These are phyloP conservation scores for Hippocampus barbouri DNA, from an alignment of 2,113 vertebrate genomes.

Conservation along the genomic window DNA sequence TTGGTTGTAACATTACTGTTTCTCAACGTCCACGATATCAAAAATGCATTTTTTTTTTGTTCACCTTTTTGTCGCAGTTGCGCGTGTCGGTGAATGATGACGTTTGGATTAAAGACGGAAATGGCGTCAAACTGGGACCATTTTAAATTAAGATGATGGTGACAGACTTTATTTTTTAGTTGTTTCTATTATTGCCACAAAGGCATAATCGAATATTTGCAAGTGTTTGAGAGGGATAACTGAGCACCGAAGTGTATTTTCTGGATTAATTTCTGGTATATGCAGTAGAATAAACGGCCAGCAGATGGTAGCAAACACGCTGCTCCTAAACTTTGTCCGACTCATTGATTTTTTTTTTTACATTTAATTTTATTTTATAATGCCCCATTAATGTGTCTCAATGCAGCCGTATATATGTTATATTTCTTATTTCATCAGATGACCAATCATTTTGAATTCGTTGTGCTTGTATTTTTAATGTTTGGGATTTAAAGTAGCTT, in stretches of 20 bases:
- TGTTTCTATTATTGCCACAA: too few relatives aligned
- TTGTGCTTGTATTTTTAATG: neutral
- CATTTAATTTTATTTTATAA: too few relatives aligned
- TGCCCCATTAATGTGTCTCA: neutral
- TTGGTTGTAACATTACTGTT: slow-evolving; percentile 41
- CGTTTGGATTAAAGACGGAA: neutral
- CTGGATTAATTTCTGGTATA: neutral
- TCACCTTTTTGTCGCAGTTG: slow-evolving; percentile 1
- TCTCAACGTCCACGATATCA: neutral
- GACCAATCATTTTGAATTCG: neutral
- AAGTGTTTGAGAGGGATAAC: too few relatives aligned
- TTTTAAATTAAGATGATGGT: neutral
- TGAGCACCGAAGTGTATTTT: neutral
- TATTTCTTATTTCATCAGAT: neutral
- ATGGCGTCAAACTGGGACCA: neutral
- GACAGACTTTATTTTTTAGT: too few relatives aligned
- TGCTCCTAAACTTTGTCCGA: neutral
- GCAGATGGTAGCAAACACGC: slow-evolving; percentile 40
- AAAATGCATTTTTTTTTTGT: neutral
- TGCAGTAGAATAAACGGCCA: slow-evolving; percentile 1
- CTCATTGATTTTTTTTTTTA: neutral
- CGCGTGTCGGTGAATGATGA: slow-evolving; percentile 26
- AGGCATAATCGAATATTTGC: too few relatives aligned
- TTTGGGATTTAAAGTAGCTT: neutral
- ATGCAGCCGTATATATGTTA: neutral